Evolutionary conservation across 2,113 vertebrate genomes (phyloP).

Genomic region (Chionomys nivalis): DNA sequence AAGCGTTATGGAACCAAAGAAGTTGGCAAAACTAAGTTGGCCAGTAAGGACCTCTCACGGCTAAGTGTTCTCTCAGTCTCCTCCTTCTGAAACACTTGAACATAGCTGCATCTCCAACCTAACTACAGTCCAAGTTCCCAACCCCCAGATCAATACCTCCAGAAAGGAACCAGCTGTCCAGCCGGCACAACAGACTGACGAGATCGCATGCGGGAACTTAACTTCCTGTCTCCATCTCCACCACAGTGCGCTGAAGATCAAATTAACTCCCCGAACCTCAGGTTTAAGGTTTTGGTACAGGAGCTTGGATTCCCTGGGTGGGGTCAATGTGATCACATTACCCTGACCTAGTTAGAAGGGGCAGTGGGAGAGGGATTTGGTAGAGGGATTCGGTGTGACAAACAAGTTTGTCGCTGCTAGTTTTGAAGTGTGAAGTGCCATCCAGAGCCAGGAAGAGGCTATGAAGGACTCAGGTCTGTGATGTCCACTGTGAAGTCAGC

Average conservation of each 20-base stretch:
- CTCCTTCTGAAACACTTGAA: not conserved
- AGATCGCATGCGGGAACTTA: not conserved
- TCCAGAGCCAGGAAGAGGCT: not conserved
- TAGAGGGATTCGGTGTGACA: not conserved
- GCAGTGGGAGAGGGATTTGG: not conserved
- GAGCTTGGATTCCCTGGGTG: not conserved
- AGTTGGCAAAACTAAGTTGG: not conserved
- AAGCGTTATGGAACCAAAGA: not conserved
- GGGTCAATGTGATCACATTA: not conserved
- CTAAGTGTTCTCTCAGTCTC: not conserved
- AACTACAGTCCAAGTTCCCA: not conserved
- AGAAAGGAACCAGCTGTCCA: not conserved
- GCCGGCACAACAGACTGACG: not conserved
- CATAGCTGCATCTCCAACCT: not conserved
- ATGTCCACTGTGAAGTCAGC: not conserved
- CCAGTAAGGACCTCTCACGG: not conserved
- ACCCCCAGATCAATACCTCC: not conserved
- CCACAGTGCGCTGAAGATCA: not conserved
- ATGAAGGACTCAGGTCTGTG: not conserved
- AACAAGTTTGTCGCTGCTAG: not conserved
- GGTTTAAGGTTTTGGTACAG: not conserved
- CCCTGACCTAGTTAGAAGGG: not conserved
- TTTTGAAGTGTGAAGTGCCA: not conserved
- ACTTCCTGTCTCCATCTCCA: not conserved
- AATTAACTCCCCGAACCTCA: not conserved